phyloP scores from a whole-genome alignment of 2,797 vertebrate genomes.

The Tinamus major region DNA sequence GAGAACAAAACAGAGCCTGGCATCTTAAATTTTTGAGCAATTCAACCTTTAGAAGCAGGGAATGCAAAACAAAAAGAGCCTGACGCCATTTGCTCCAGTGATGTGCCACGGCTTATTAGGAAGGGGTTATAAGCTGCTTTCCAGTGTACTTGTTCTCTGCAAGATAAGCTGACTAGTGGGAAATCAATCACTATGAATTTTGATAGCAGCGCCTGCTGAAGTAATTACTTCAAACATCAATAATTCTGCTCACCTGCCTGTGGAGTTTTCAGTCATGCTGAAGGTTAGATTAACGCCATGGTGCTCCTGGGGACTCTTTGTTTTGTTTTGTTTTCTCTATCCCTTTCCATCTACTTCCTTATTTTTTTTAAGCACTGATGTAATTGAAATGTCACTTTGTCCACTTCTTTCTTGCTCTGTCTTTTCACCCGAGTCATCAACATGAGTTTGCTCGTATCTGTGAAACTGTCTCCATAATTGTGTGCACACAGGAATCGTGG shows the following conservation, averaged over 20 bases:
- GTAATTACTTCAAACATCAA: constrained; percentile 74
- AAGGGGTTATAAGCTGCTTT: constrained; percentile 74
- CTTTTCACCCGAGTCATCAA: constrained; percentile 40
- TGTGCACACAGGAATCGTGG: not conserved
- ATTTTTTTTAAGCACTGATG: constrained; percentile 1
- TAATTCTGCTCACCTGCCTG: constrained; percentile 70
- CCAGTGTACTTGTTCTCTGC: constrained; percentile 58
- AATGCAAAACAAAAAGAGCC: constrained; percentile 65
- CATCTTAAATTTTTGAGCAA: not conserved
- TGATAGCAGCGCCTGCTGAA: constrained; percentile 70
- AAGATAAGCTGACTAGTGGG: constrained; percentile 76
- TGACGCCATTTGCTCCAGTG: constrained; percentile 59
- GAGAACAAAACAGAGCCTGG: not conserved
- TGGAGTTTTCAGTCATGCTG: constrained; percentile 58
- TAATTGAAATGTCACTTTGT: constrained; percentile 45
- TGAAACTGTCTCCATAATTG: constrained; percentile 42
- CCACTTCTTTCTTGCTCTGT: not conserved
- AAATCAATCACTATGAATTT: constrained; percentile 77
- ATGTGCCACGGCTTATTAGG: constrained; percentile 75
- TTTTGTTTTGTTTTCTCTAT: constrained; percentile 38
- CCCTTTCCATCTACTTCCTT: constrained; percentile 8
- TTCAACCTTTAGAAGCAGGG: constrained; percentile 52
- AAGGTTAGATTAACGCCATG: constrained; percentile 54
- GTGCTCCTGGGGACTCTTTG: constrained; percentile 32
- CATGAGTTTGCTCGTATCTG: constrained; percentile 15